Evolutionary conservation across 1,140 invertebrate genomes (phyloP), one percentile per base, ranked within the genome.

Genomic region (Drosophila takahashii): DNA sequence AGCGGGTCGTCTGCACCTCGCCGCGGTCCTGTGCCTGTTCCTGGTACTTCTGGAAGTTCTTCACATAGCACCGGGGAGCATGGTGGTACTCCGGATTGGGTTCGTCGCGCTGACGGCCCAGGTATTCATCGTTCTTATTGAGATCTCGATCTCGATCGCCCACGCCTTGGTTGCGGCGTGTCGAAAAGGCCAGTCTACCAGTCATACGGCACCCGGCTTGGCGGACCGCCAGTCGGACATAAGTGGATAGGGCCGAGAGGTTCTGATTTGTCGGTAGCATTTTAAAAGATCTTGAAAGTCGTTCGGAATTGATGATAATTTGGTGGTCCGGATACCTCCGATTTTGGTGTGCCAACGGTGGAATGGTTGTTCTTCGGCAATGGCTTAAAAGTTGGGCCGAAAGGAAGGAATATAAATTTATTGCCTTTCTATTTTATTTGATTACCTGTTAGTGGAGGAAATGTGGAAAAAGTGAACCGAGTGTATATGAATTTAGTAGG

Each of bases 71-170:
- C 6, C 51, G 42, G 1, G 77, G 66, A 9, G 79, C 77, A 11
- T 36, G 51, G n/a, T 81, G 57, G 27, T 81, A 81, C 45, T 81
- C 79, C 0, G 79, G 79, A 62, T 81, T 81, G 1, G 47, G 52
- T 4, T 76, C 72, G 5, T 36, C 15, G 2, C 44, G 71, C 16
- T 54, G 48, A 10, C 16, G 15, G 0, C 10, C 1, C n/a, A 27
- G 3, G 15, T 10, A 7, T 9, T 39, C 48, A n/a, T 10, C 36
- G 10, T 16, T 22, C 39, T 22, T 62, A 8, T 13, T 26, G 29
- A 32, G 29, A 9, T 9, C 9, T 2, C 8, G 29, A 32, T 32
- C 29, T 3, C 9, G 42, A 6, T 61, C 29, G 18, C 41, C 29
- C 7, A 18, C 37, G 27, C 7, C 13, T 6, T 29, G 34, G 8